Percentiles rank a stretch among this genome's conserved stretches.
phyloP scores from a whole-genome alignment of 2,113 vertebrate genomes.

The Dromiciops gliroides region DNA sequence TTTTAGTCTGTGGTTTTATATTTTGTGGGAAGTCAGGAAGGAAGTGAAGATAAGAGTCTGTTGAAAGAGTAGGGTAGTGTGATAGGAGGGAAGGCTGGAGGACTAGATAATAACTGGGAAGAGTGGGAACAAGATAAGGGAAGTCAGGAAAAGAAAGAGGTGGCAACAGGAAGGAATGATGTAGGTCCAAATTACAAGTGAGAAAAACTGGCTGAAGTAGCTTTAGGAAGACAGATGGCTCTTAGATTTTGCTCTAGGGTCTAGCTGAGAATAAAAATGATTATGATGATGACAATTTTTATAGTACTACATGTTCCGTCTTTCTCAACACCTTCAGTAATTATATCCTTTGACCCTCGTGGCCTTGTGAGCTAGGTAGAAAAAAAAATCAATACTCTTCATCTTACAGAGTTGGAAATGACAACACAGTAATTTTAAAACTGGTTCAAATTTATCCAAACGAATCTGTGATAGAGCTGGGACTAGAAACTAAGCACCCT shows the following conservation, averaged over 20 bases:
- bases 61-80: not conserved
- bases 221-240: not conserved
- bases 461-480: not conserved
- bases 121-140: not conserved
- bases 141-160: slow-evolving; percentile 6
- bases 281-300: not conserved
- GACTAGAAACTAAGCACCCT: not conserved
- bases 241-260: not conserved
- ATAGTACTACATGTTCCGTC: not conserved
- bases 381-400: not conserved
- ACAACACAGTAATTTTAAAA: not conserved
- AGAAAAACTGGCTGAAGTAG: not conserved
- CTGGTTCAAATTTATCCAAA: not conserved
- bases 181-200: slow-evolving; percentile 45
- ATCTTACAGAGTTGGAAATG: not conserved
- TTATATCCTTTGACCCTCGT: not conserved
- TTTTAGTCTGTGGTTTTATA: not conserved
- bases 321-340: not conserved
- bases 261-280: not conserved
- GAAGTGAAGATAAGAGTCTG: slow-evolving; percentile 2
- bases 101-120: slow-evolving; percentile 24
- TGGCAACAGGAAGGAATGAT: slow-evolving; percentile 34
- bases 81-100: slow-evolving; percentile 14
- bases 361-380: not conserved
- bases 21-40: slow-evolving; percentile 25